These are phyloP conservation scores for Drosophila subquinaria DNA, from an alignment of 2,888 invertebrate genomes.

Conservation along the genomic window DNA sequence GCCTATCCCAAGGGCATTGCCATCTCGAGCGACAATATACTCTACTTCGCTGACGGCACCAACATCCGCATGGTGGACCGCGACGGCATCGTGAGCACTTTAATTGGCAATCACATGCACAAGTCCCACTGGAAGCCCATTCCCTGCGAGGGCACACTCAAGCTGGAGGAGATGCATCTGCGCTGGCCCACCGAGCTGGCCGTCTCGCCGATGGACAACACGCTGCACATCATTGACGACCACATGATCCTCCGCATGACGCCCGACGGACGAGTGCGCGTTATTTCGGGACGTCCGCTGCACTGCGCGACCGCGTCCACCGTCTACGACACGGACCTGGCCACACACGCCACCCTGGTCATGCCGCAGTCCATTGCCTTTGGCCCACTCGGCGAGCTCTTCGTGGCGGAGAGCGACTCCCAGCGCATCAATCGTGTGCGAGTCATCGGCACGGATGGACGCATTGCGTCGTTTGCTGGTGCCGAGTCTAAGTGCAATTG, in stretches of 20 bases:
- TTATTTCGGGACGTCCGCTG: conserved; percentile 96
- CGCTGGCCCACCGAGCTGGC: conserved; percentile 98
- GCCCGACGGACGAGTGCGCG: conserved; percentile 95
- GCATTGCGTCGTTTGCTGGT: conserved; percentile 96
- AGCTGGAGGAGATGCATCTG: conserved; percentile 96
- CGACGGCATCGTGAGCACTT: conserved; percentile 96
- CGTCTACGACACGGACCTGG: conserved; percentile 93
- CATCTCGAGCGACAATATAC: conserved; percentile 94
- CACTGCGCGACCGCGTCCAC: conserved; percentile 95
- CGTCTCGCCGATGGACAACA: conserved; percentile 97
- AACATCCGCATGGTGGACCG: conserved; percentile 97
- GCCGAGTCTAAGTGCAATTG: conserved; percentile 98
- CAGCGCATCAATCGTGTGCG: conserved; percentile 96
- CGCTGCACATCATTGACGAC: conserved; percentile 97
- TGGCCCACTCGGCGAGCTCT: conserved; percentile 95
- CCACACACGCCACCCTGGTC: conserved; percentile 95
- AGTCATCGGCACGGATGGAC: conserved; percentile 96
- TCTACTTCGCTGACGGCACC: conserved; percentile 98
- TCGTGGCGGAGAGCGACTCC: conserved; percentile 97
- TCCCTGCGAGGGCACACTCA: conserved; percentile 95
- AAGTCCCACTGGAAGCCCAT: conserved; percentile 97
- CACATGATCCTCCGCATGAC: conserved; percentile 97
- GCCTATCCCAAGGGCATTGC: conserved; percentile 99
- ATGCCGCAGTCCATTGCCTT: conserved; percentile 98
- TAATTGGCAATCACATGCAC: conserved; percentile 97